These are phyloP conservation scores for Nothocercus julius DNA, from an alignment of 2,113 vertebrate genomes.

Conservation along the genomic window DNA sequence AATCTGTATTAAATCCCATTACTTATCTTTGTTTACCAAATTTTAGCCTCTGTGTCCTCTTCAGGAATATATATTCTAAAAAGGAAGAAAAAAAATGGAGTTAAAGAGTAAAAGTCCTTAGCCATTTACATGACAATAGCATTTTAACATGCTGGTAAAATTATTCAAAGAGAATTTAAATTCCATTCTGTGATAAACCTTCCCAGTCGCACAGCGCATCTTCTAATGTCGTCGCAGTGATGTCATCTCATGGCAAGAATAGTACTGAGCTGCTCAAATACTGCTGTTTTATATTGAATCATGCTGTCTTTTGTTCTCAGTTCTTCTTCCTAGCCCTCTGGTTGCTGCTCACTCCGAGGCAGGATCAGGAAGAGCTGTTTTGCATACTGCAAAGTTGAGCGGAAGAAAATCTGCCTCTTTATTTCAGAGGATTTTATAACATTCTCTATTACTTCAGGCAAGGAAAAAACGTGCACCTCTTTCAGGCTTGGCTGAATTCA, in stretches of 20 bases:
- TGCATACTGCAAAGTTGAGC: neutral
- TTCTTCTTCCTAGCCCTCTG: neutral
- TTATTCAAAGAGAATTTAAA: neutral
- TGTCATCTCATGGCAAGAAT: neutral
- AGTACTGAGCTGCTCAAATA: neutral
- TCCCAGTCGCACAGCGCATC: neutral
- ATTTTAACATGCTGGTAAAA: neutral
- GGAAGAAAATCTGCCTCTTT: neutral
- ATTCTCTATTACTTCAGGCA: neutral
- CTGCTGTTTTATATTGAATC: neutral
- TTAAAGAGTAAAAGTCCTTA: neutral
- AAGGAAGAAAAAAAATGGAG: fast-evolving
- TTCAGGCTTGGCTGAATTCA: neutral
- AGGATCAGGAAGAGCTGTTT: neutral
- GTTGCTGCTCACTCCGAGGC: neutral
- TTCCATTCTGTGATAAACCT: neutral
- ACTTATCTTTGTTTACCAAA: conserved; percentile 55
- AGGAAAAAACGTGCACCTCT: neutral
- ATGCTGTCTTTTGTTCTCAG: neutral
- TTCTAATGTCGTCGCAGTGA: neutral
- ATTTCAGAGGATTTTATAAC: conserved; percentile 9
- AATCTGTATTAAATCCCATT: conserved; percentile 53
- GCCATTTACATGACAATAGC: neutral
- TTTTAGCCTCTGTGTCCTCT: conserved; percentile 16
- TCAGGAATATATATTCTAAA: neutral